Conservation (phyloP, 2,113 vertebrate genomes). For the Ovis canadensis region DNA sequence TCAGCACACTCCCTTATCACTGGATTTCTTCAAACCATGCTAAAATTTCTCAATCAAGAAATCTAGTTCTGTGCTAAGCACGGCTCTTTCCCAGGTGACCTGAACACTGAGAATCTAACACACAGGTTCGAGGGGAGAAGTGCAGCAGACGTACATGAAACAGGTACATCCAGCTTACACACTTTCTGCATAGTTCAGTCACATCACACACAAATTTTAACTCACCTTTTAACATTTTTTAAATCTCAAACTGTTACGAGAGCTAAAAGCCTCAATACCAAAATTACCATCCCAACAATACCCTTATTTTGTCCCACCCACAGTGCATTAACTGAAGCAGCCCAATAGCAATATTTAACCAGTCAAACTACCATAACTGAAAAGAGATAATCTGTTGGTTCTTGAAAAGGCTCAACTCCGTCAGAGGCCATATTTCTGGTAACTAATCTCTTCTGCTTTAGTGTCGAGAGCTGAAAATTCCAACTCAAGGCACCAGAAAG, state of each 20-base stretch:
- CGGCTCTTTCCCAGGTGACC: conserved; percentile 39
- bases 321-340: conserved; percentile 66
- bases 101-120: conserved; percentile 15
- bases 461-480: conserved; percentile 69
- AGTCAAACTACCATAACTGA: neutral
- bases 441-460: conserved; percentile 70
- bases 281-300: conserved; percentile 42
- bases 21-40: conserved; percentile 69
- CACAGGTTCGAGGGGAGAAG: neutral
- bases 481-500: conserved; percentile 57
- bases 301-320: conserved; percentile 63
- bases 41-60: conserved; percentile 49
- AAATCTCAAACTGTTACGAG: conserved; percentile 24
- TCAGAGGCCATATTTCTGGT: conserved; percentile 1
- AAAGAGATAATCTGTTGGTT: conserved; percentile 7
- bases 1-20: conserved; percentile 72
- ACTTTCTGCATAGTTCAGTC: conserved; percentile 59
- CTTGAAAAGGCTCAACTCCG: conserved; percentile 20
- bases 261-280: conserved; percentile 55
- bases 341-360: conserved; percentile 27
- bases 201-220: conserved; percentile 19
- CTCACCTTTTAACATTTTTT: conserved; percentile 39
- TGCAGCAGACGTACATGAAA: conserved; percentile 19
- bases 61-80: conserved; percentile 45
- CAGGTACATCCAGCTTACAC: conserved; percentile 1